Percentiles rank a stretch among this genome's conserved stretches.
These are phyloP conservation scores for Hippocampus comes DNA, from an alignment of 2,113 vertebrate genomes.

Conservation along the genomic window DNA sequence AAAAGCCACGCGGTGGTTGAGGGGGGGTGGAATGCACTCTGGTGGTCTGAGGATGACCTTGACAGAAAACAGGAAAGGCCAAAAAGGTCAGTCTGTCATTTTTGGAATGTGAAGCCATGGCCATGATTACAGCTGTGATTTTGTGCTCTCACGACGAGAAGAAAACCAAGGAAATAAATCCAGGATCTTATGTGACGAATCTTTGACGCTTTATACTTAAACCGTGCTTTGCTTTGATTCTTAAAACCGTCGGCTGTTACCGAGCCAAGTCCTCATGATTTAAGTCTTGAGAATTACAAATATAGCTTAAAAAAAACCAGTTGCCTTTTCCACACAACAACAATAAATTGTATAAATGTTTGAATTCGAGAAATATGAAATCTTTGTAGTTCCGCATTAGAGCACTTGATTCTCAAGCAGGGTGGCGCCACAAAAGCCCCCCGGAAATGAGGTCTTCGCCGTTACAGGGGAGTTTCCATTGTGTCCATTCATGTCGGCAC, in stretches of 20 bases:
- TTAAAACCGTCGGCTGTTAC: not conserved
- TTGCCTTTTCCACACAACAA: not conserved
- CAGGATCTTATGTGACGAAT: not conserved
- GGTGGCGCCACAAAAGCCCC: not conserved
- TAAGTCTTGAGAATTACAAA: not conserved
- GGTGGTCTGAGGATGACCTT: constrained; percentile 31
- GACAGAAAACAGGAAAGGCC: constrained; percentile 33
- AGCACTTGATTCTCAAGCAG: not conserved
- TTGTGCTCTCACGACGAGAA: not conserved
- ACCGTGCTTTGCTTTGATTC: not conserved
- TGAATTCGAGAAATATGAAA: not conserved
- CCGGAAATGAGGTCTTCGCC: not conserved
- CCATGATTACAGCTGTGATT: constrained; percentile 6
- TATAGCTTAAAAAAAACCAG: not conserved
- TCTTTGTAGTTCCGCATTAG: too few species aligned
- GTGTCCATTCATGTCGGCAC: not conserved
- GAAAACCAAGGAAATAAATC: not conserved
- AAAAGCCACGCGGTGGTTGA: constrained; percentile 18
- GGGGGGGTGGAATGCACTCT: constrained; percentile 24
- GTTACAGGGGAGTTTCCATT: constrained; percentile 5
- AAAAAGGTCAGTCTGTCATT: constrained; percentile 34
- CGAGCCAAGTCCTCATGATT: not conserved
- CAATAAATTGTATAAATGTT: not conserved
- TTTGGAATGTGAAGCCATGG: constrained; percentile 17
- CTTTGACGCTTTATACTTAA: not conserved